These are phyloP conservation scores for Lamprotornis superbus DNA, from an alignment of 2,113 vertebrate species.

Conservation along the genomic window DNA sequence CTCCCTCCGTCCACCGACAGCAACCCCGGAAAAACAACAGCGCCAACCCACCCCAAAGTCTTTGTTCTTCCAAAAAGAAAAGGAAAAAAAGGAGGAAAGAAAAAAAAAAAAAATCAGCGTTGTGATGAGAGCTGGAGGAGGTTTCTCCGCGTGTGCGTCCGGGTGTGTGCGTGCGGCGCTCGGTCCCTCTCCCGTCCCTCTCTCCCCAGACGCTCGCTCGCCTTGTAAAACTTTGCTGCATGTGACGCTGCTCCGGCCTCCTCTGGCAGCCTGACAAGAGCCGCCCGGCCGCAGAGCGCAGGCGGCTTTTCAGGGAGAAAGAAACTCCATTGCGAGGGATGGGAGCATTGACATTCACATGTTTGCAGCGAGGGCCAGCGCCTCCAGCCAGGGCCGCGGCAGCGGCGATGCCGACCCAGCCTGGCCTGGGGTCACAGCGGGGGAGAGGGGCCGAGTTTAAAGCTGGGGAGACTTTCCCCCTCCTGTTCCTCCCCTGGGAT, in stretches of 20 bases:
- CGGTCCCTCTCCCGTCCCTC: constrained; percentile 42
- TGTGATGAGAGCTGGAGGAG: neutral
- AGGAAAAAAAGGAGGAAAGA: neutral
- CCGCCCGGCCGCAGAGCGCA: constrained; percentile 41
- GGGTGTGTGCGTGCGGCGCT: neutral
- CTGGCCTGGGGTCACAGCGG: accelerated
- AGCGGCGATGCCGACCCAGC: accelerated
- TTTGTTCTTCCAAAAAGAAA: constrained; percentile 28
- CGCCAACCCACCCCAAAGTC: constrained; percentile 25
- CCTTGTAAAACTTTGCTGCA: constrained; percentile 68
- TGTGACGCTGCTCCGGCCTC: constrained; percentile 72
- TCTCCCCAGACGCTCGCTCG: constrained; percentile 40
- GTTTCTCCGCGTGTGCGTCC: neutral
- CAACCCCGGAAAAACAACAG: constrained; percentile 1
- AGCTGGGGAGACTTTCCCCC: neutral
- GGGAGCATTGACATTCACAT: neutral
- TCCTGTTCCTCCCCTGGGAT: neutral
- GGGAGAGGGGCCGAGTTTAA: neutral
- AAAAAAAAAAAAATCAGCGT: neutral
- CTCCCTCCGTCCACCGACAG: neutral
- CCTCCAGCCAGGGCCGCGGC: neutral
- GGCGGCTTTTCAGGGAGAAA: constrained; percentile 57
- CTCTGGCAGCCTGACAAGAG: constrained; percentile 71
- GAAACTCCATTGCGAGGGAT: neutral
- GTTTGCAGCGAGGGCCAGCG: neutral